Base-by-base conservation (phyloP, 2,113 vertebrate genomes). In the Phylloscopus trochilus region DNA sequence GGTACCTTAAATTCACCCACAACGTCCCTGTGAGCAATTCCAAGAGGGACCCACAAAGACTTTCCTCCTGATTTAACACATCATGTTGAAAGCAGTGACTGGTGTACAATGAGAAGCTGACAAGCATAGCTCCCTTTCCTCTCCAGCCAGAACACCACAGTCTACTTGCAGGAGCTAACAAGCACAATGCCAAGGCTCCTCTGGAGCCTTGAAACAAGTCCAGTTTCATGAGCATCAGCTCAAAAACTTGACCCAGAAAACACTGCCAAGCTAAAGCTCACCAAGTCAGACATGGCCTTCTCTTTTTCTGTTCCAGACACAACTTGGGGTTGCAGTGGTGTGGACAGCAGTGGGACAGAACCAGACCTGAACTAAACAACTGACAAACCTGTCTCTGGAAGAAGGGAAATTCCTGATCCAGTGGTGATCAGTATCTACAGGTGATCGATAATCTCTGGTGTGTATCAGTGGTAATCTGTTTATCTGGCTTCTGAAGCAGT, bases 281-380 rank as follows among this genome's bases (percentile, higher is more conserved):
- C 12, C 0, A 2, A 58, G 55, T 31, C 11, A 6, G 56, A 33
- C 23, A 9, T 0, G 26, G 23, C 28, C 46, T 51, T 39, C 56
- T 59, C 16, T 4, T 56, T 33, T 73, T 67, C 58, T 68, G 15
- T 73, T 62, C 62, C 62, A 72, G 72, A n/a, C 17, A 76, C 33
- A 83, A 3, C 7, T 44, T 53, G 52, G 27, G 26, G 26, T 41
- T n/a, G 19, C 18, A n/a, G 13, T 21, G 43, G n/a, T 2, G 0
- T 16, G 16, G 23, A 51, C 58, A 90, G 66, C 70, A 68, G 16
- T 3, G 12, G 44, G n/a, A 33, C 67, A 86, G 79, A 90, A 56
- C 13, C 63, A 73, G n/a, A 74, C 8, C 39, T 35, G 13, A 87
- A 64, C 16, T 24, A 35, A 28, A 79, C 9, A 28, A n/a, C 37